These are phyloP conservation scores for Periophthalmus magnuspinnatus DNA, from an alignment of 2,797 vertebrate species.

Conservation along the genomic window DNA sequence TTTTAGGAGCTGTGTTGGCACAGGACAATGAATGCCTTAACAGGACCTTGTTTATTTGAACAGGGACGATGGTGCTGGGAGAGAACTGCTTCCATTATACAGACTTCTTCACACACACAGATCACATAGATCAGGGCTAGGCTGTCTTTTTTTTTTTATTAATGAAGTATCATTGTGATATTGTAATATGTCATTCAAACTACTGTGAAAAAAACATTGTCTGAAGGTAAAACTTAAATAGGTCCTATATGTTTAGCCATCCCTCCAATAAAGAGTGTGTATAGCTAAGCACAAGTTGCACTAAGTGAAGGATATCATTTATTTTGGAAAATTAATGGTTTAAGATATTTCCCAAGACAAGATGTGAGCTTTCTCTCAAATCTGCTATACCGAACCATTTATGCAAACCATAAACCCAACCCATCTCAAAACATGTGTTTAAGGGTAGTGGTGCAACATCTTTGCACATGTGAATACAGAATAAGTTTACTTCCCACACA, in stretches of 20 bases:
- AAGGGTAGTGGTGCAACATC: constrained; percentile 7
- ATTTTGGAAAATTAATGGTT: neutral
- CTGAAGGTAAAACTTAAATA: no score
- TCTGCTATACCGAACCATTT: neutral
- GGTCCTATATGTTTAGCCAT: neutral
- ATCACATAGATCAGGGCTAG: neutral
- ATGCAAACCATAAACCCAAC: constrained; percentile 1
- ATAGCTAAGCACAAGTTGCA: neutral
- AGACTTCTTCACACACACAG: neutral
- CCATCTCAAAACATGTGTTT: constrained; percentile 16
- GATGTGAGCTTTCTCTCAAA: neutral
- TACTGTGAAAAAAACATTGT: neutral
- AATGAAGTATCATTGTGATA: neutral
- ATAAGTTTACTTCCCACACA: constrained; percentile 17
- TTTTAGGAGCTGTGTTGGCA: constrained; percentile 55
- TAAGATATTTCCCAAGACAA: neutral
- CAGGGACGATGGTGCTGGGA: neutral
- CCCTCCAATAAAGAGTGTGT: neutral
- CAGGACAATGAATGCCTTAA: constrained; percentile 43
- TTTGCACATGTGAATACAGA: constrained; percentile 14
- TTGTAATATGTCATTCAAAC: neutral
- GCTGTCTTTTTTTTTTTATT: neutral
- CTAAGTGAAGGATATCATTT: neutral
- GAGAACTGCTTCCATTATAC: neutral
- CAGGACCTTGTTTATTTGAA: constrained; percentile 47